phyloP scores from a whole-genome alignment of 2,113 vertebrate genomes.

The Catagonus wagneri region DNA sequence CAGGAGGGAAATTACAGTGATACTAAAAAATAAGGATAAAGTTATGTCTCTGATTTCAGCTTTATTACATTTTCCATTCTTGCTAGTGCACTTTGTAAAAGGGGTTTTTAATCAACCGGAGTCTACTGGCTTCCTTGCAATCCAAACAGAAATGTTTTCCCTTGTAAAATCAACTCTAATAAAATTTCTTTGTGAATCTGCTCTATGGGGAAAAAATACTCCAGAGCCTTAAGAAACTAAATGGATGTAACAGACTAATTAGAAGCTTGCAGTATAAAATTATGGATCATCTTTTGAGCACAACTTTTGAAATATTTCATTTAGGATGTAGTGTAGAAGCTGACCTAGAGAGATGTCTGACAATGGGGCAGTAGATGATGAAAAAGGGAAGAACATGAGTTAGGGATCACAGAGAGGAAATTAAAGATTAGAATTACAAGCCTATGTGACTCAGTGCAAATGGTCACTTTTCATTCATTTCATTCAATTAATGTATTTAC shows the following conservation, averaged over 20 bases:
- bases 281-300: slow-evolving; percentile 27
- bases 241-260: not conserved
- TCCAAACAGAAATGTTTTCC: slow-evolving; percentile 59
- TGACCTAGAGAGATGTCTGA: not conserved
- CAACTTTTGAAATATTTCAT: slow-evolving; percentile 35
- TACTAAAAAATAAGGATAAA: slow-evolving; percentile 64
- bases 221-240: slow-evolving; percentile 11
- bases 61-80: slow-evolving; percentile 70
- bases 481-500: not conserved
- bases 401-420: not conserved
- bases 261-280: slow-evolving; percentile 32
- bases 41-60: slow-evolving; percentile 60
- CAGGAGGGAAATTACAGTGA: slow-evolving; percentile 62
- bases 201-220: slow-evolving; percentile 45
- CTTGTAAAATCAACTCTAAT: slow-evolving; percentile 75
- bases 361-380: not conserved
- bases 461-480: not conserved
- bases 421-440: slow-evolving; percentile 2
- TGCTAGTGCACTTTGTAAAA: slow-evolving; percentile 47
- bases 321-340: not conserved
- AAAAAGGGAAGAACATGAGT: not conserved
- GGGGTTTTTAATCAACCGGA: slow-evolving; percentile 50
- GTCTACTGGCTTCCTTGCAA: slow-evolving; percentile 51
- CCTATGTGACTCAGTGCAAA: not conserved
- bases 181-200: slow-evolving; percentile 64